phyloP scores from a whole-genome alignment of 2,113 vertebrate genomes.

The Ardeotis arabs region DNA sequence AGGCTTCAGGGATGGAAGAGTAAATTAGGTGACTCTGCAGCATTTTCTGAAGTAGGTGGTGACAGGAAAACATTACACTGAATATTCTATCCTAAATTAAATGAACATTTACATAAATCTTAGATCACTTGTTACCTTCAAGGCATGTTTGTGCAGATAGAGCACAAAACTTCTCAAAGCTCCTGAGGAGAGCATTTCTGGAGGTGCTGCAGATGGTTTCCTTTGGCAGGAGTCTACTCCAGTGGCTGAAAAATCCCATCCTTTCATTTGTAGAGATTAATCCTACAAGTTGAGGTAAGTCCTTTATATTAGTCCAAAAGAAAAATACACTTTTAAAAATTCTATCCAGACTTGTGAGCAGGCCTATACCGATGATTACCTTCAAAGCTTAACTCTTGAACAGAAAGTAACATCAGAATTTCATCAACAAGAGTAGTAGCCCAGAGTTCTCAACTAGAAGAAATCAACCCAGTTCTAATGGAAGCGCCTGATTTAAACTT shows the following conservation, averaged over 20 bases:
- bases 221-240: background rate
- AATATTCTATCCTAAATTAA: slow-evolving; percentile 19
- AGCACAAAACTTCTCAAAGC: background rate
- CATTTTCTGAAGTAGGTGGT: background rate
- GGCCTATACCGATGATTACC: background rate
- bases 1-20: background rate
- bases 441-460: background rate
- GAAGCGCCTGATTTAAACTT: background rate
- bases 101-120: background rate
- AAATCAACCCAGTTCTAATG: background rate
- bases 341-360: background rate
- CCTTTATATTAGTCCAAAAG: background rate
- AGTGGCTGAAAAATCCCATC: background rate
- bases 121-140: background rate
- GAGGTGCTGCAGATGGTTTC: background rate
- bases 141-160: background rate
- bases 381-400: background rate
- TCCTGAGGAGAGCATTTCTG: background rate
- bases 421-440: background rate
- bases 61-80: background rate
- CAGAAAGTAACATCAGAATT: background rate
- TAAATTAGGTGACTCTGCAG: background rate
- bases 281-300: background rate
- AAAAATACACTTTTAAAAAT: background rate
- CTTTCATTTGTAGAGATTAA: background rate